Base-by-base conservation (phyloP, 2,888 invertebrate genomes). In the Agrilus cyanescens region DNA sequence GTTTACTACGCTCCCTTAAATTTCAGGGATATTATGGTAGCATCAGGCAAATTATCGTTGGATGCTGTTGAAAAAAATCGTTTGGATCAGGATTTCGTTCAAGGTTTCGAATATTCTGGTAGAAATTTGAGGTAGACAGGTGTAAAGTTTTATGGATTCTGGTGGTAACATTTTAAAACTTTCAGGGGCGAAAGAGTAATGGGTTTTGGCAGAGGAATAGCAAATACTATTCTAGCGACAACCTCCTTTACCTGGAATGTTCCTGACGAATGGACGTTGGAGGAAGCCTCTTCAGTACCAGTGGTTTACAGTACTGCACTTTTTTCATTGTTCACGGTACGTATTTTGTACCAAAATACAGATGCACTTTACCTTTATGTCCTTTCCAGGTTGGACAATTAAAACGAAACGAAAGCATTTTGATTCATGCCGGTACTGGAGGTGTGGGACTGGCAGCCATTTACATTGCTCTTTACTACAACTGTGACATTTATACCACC, bases 11-110 rank as follows among this genome's bases (percentile, higher is more conserved):
- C 88, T 0, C 77, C 91, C 0, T 63, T 96, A 12, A 97, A 96
- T 68, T 96, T 95, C 78, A 80, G 89, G 57, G 96, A 96, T 63
- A 73, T 96, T 0, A 95, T 96, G 96, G 72, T 89, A 1, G 89
- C 94, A 0, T 88, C 88, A 1, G 95, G 93, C 2, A 89, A 89
- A 57, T 74, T 96, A 5, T 80, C 85, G 6, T 77, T 80, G 0
- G 94, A 95, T 60, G 77, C 86, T 1, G 18, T 18, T 3, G 15
- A 33, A 32, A 40, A 25, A 36, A 14, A 25, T 30, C 30, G 35
- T 12, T 10, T 75, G 16, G 68, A 73, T 8, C 77, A 85, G 51
- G 79, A 78, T 49, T 76, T 75, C 53, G 73, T 80, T 0, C 71
- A 79, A 50, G 85, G 85, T 0, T 76, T 83, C 47, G 85, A 85